Evolutionary conservation across 2,113 vertebrate species (phyloP).

Genomic region (Gallinago paraguaiae): DNA sequence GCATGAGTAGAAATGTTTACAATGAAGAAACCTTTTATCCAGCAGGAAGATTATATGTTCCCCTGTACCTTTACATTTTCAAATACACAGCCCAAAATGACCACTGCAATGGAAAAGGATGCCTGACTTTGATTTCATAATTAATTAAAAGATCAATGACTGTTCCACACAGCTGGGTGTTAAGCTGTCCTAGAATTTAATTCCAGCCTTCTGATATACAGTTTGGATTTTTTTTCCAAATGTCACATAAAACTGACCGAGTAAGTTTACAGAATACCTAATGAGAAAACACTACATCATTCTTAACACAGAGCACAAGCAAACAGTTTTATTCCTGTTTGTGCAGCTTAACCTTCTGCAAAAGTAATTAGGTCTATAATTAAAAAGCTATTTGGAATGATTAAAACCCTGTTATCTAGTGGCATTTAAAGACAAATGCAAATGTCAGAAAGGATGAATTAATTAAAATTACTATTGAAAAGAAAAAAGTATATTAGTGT

Average conservation of each 20-base stretch:
- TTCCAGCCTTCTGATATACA: constrained; percentile 28
- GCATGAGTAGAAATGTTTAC: background rate
- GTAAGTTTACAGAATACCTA: constrained; percentile 68
- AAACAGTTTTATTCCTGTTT: constrained; percentile 80
- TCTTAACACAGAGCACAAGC: constrained; percentile 69
- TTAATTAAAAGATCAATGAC: constrained; percentile 60
- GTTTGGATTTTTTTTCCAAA: constrained; percentile 27
- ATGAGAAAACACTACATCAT: constrained; percentile 67
- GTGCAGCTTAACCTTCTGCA: constrained; percentile 79
- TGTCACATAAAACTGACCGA: constrained; percentile 65
- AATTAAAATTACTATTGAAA: constrained; percentile 78
- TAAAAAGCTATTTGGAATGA: constrained; percentile 83
- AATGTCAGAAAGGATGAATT: constrained; percentile 82
- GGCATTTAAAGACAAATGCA: constrained; percentile 84
- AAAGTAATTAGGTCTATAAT: constrained; percentile 82
- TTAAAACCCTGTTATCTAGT: constrained; percentile 79
- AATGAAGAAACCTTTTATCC: background rate
- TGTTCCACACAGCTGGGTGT: constrained; percentile 20
- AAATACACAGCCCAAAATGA: background rate
- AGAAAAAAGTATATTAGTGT: constrained; percentile 60
- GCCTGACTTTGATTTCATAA: constrained; percentile 24
- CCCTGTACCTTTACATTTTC: background rate
- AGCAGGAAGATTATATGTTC: background rate
- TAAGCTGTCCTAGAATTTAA: constrained; percentile 51
- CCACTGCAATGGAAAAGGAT: background rate